Evolutionary conservation across 2,888 invertebrate species (phyloP).

Genomic region (Cheilosia impressa): DNA sequence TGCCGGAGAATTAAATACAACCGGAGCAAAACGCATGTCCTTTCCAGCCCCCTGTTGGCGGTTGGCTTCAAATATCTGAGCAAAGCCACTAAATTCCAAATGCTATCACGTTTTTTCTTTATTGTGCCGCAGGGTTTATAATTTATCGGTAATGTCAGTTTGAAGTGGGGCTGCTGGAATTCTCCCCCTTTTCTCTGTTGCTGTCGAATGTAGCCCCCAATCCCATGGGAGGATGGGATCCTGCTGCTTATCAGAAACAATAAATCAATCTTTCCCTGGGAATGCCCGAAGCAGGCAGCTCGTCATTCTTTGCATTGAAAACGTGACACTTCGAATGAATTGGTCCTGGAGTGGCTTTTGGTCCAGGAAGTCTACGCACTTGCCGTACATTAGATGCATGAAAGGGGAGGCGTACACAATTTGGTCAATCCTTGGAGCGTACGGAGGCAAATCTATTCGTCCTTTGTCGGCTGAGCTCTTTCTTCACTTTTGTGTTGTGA

Average conservation of each 20-base stretch:
- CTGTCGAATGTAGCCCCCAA: background rate
- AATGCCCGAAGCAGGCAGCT: conserved; percentile 10
- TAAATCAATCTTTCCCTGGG: conserved; percentile 19
- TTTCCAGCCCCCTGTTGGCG: no score
- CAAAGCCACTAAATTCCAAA: no score
- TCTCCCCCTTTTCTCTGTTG: background rate
- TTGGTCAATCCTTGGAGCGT: background rate
- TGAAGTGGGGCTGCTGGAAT: background rate
- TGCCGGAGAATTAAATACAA: no score
- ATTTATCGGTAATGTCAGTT: conserved; percentile 6
- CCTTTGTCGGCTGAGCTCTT: no score
- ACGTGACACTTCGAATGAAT: conserved; percentile 24
- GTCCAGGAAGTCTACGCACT: conserved; percentile 1
- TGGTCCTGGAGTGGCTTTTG: background rate
- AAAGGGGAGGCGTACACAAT: background rate
- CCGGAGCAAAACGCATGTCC: no score
- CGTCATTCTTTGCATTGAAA: conserved; percentile 22
- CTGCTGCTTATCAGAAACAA: conserved; percentile 10
- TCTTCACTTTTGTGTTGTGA: no score
- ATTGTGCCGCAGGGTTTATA: background rate
- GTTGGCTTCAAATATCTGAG: no score
- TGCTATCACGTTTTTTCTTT: conserved; percentile 1
- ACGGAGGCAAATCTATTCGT: no score
- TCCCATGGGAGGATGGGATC: background rate
- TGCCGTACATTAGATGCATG: background rate